These are phyloP conservation scores for Abramis brama DNA, from an alignment of 2,113 vertebrate species.

Conservation along the genomic window DNA sequence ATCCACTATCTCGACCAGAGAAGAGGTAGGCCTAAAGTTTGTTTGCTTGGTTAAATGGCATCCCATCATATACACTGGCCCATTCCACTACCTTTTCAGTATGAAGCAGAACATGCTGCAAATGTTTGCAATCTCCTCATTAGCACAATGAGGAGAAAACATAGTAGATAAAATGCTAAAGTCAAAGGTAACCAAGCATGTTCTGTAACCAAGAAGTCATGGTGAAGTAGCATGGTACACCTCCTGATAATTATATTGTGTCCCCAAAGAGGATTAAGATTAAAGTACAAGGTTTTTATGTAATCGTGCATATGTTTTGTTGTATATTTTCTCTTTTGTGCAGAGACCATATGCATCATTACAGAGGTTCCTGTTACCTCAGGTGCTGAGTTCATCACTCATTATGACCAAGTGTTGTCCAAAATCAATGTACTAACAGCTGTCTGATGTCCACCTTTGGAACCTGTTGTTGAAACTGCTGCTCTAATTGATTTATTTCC, in stretches of 20 bases:
- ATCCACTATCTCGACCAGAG: conserved; percentile 88
- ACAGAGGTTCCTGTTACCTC: conserved; percentile 77
- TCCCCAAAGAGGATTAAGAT: neutral
- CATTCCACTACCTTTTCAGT: conserved; percentile 14
- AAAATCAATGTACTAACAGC: conserved; percentile 20
- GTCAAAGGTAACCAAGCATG: neutral
- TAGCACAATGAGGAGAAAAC: neutral
- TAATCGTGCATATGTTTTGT: conserved; percentile 59
- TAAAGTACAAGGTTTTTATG: neutral
- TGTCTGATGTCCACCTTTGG: neutral
- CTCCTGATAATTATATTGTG: neutral
- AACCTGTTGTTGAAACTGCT: neutral
- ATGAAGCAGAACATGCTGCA: neutral
- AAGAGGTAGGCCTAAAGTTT: conserved; percentile 80
- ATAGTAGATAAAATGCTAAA: neutral
- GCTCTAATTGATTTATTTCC: neutral
- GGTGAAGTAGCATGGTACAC: neutral
- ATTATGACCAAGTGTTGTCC: conserved; percentile 8
- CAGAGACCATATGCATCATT: conserved; percentile 82
- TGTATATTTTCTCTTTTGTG: conserved; percentile 73
- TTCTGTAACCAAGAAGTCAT: neutral
- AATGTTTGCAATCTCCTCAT: neutral
- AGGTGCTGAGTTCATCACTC: conserved; percentile 72
- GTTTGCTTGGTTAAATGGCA: neutral
- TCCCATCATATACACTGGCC: conserved; percentile 25